phyloP scores from a whole-genome alignment of 2,113 vertebrate genomes.

The Pomatorhinus ruficollis region DNA sequence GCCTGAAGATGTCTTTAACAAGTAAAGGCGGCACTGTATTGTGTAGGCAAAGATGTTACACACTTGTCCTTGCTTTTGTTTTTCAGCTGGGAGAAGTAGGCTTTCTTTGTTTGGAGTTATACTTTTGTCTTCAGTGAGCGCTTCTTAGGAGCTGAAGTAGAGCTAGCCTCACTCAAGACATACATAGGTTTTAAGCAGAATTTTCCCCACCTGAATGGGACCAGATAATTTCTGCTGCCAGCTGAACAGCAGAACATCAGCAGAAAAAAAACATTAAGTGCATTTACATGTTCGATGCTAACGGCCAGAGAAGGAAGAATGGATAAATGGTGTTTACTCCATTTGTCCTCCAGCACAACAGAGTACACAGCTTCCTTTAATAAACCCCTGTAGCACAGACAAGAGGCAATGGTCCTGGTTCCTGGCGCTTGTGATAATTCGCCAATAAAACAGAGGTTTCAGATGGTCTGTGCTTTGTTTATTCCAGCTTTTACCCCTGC shows the following conservation, averaged over 20 bases:
- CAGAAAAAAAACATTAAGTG: neutral
- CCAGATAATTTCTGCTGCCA: neutral
- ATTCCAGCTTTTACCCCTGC: neutral
- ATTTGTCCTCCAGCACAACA: neutral
- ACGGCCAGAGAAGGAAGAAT: neutral
- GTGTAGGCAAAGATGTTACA: neutral
- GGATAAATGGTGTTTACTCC: neutral
- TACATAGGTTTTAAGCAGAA: neutral
- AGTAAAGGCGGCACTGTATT: neutral
- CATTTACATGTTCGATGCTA: neutral
- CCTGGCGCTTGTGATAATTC: neutral
- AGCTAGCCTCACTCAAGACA: neutral
- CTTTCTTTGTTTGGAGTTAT: neutral
- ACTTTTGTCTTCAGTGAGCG: neutral
- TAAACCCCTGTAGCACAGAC: neutral
- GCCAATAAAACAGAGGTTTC: neutral
- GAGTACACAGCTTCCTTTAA: neutral
- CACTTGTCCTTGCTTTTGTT: neutral
- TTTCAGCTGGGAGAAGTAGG: neutral
- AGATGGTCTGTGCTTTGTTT: neutral
- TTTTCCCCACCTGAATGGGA: neutral
- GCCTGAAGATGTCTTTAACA: neutral
- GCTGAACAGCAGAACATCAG: neutral
- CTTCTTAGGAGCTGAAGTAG: neutral
- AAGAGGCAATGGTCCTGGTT: neutral